A percentile compares a stretch with the other conserved stretches of the same genome.
phyloP scores from a whole-genome alignment of 2,113 vertebrate genomes.

The Aspiorhynchus laticeps region DNA sequence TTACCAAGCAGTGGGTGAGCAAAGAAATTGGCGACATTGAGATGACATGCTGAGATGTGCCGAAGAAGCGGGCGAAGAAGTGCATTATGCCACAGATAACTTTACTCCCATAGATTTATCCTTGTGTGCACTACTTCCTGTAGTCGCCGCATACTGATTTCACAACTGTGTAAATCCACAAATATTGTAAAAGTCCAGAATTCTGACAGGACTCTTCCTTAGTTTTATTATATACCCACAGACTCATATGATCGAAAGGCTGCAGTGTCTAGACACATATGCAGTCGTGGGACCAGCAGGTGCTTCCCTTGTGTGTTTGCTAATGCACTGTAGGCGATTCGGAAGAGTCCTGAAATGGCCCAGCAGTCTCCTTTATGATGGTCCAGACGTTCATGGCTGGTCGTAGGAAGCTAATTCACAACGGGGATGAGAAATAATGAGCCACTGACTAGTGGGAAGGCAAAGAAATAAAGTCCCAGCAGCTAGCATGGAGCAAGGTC shows the following conservation, averaged over 20 bases:
- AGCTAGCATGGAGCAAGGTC: constrained; percentile 27
- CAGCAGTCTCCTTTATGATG: constrained; percentile 64
- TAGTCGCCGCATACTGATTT: neutral
- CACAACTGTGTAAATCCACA: neutral
- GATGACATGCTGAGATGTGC: constrained; percentile 13
- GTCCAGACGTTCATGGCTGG: constrained; percentile 61
- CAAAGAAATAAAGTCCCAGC: constrained; percentile 6
- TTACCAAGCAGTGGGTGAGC: constrained; percentile 57
- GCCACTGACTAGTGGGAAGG: constrained; percentile 1
- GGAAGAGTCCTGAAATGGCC: constrained; percentile 68
- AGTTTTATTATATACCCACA: constrained; percentile 60
- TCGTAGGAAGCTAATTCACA: constrained; percentile 66
- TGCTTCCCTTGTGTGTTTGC: constrained; percentile 63
- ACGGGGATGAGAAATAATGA: constrained; percentile 53
- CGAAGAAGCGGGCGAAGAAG: neutral
- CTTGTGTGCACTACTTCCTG: constrained; percentile 4
- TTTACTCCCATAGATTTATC: constrained; percentile 1
- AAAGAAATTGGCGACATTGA: constrained; percentile 33
- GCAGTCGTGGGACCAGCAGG: constrained; percentile 54
- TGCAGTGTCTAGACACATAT: constrained; percentile 66
- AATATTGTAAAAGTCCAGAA: constrained; percentile 1
- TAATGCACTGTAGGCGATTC: constrained; percentile 64
- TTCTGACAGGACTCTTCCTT: constrained; percentile 46
- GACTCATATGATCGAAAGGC: constrained; percentile 63
- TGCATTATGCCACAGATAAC: neutral